These are phyloP conservation scores for Catocala sponsa DNA, from an alignment of 2,888 invertebrate species.

Conservation along the genomic window DNA sequence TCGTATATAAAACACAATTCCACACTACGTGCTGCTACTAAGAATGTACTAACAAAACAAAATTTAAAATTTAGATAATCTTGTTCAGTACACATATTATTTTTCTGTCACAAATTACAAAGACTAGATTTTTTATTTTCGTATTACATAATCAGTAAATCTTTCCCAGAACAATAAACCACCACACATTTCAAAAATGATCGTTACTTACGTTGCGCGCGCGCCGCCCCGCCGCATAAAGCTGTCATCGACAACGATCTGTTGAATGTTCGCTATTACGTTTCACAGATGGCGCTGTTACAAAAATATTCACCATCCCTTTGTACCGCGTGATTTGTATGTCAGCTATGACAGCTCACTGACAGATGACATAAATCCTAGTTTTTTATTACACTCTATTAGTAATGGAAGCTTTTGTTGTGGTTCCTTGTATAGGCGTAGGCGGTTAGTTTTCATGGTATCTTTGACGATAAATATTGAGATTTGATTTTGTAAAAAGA, in stretches of 20 bases:
- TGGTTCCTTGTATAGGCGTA: not conserved
- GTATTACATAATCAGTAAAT: slow-evolving; percentile 5
- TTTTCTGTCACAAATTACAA: too few species aligned
- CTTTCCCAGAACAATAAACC: slow-evolving; percentile 17
- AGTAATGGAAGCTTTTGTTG: slow-evolving; percentile 10
- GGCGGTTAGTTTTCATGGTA: not conserved
- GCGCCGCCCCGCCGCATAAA: slow-evolving; percentile 59
- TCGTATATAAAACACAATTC: too few species aligned
- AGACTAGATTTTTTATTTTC: not conserved
- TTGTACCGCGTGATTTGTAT: slow-evolving; percentile 50
- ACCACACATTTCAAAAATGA: slow-evolving; percentile 27
- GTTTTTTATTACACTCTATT: slow-evolving; percentile 34
- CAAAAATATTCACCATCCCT: slow-evolving; percentile 46
- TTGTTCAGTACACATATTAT: too few species aligned
- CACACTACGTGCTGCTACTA: too few species aligned
- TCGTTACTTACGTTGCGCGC: slow-evolving; percentile 41
- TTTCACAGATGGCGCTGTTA: slow-evolving; percentile 53
- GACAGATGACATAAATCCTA: slow-evolving; percentile 46
- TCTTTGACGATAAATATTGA: not conserved
- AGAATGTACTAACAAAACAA: too few species aligned
- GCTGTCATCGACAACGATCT: slow-evolving; percentile 70
- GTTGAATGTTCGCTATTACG: slow-evolving; percentile 54
- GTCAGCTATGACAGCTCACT: slow-evolving; percentile 43
- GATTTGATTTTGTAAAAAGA: too few species aligned
- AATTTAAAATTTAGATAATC: too few species aligned